Base-by-base conservation (phyloP, 2,113 vertebrate species). In the Oryzias javanicus region DNA sequence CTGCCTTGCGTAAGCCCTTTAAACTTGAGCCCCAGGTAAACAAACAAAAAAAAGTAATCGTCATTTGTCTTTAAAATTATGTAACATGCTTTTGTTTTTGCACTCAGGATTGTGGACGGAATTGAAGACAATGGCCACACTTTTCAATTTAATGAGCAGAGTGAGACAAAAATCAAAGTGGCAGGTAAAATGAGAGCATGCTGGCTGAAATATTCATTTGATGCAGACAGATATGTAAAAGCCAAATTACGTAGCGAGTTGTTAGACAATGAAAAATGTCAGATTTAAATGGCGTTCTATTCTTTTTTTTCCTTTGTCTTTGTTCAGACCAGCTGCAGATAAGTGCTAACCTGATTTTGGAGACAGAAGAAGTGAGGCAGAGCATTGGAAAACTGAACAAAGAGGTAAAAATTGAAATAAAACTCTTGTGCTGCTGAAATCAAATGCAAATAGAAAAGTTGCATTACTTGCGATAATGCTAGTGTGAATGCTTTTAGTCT, bases 1-100 rank as follows among this genome's bases (percentile, higher is more conserved):
- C 65, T 95, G 64, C 91, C 91, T 56, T 82, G 92, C 25, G 80
- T 63, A 4, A 94, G 91, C 24, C 91, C 96, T 16, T 88, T 93
- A 0, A 92, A 94, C 70, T 93, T 98, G 71, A 97, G 96, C 61
- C 95, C 96, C 72, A 94, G 96, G 96, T 98, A 82, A 83, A 63
- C 0, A 35, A 0, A 13, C 1, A 25, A 49, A n/a, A 40, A 1
- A 16, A 4, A 14, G 5, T 70, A 52, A 16, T 1, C 1, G 17
- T 18, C n/a, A 1, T 25, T 47, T 19, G 12, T 47, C 4, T 47
- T 60, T 5, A 55, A 17, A 60, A 47, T 49, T 0, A 29, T 15
- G 4, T 65, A 48, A 65, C 41, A 40, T 6, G 44, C 1, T 61
- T 65, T 77, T 64, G 22, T 81, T 14, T 66, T 6, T n/a, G 60